These are phyloP conservation scores for Latrodectus geometricus DNA, from an alignment of 1,140 invertebrate species.

Conservation along the genomic window DNA sequence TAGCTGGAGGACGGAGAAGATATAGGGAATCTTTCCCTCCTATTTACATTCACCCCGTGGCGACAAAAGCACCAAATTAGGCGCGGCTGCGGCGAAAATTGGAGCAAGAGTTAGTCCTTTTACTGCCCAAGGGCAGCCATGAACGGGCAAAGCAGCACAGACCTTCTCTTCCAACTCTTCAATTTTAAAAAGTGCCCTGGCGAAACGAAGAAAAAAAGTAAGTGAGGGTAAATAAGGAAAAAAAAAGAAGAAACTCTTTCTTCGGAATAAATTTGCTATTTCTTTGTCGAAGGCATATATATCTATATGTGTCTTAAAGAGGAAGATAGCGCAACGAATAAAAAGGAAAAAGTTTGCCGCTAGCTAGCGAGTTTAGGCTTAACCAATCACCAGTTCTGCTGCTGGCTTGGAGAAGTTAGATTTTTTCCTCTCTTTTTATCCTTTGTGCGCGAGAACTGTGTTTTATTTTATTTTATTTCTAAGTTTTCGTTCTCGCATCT, in stretches of 20 bases:
- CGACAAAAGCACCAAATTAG: constrained; percentile 61
- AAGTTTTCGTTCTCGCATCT: constrained; percentile 33
- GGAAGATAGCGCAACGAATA: background rate
- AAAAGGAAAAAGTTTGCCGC: constrained; percentile 43
- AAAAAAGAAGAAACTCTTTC: constrained; percentile 20
- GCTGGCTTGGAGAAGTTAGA: constrained; percentile 16
- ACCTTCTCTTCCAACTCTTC: background rate
- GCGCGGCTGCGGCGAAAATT: constrained; percentile 57
- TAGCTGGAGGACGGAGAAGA: background rate
- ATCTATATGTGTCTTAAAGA: constrained; percentile 35
- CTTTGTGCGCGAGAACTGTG: background rate
- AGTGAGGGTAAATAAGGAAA: background rate
- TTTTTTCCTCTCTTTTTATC: constrained; percentile 12
- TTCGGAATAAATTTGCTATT: constrained; percentile 60
- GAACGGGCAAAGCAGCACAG: constrained; percentile 9
- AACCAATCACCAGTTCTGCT: constrained; percentile 52
- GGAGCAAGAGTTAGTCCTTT: constrained; percentile 60
- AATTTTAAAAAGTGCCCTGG: constrained; percentile 46
- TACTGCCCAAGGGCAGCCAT: constrained; percentile 46
- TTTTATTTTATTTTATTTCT: constrained; percentile 34
- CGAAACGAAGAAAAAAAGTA: background rate
- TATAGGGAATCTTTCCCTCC: background rate
- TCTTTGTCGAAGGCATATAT: constrained; percentile 28
- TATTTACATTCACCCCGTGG: constrained; percentile 58
- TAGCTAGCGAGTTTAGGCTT: constrained; percentile 52